These are phyloP conservation scores for Caenorhabditis remanei DNA, from an alignment of 1,140 invertebrate genomes.

Conservation along the genomic window DNA sequence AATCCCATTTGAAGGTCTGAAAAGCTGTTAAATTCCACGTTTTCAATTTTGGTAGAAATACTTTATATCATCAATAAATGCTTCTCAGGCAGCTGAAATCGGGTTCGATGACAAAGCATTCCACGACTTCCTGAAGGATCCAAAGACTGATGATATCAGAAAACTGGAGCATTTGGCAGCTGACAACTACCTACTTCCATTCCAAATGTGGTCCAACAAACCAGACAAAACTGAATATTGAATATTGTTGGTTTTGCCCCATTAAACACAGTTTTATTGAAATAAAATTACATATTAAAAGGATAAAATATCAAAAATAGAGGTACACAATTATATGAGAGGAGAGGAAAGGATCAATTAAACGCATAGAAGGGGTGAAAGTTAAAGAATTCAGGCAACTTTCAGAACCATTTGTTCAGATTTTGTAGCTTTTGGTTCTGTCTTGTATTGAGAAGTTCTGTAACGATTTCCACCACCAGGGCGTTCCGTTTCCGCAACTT, in stretches of 20 bases:
- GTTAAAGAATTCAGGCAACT: background rate
- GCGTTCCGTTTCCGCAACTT: constrained; percentile 70
- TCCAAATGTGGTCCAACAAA: constrained; percentile 67
- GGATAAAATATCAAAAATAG: background rate
- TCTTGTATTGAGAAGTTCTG: constrained; percentile 20
- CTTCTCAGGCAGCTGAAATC: constrained; percentile 67
- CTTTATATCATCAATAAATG: no score
- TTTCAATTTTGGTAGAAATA: no score
- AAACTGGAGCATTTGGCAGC: constrained; percentile 65
- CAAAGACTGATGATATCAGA: constrained; percentile 66
- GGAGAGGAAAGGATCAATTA: background rate
- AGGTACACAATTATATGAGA: background rate
- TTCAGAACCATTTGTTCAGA: constrained; percentile 41
- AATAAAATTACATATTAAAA: constrained; percentile 30
- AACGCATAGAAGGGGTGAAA: background rate
- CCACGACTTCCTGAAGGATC: constrained; percentile 74
- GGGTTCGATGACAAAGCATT: constrained; percentile 75
- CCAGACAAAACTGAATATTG: constrained; percentile 69
- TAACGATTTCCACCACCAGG: constrained; percentile 44
- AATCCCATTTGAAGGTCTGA: no score
- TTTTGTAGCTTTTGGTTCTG: constrained; percentile 15
- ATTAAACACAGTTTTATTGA: background rate
- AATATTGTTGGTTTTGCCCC: background rate
- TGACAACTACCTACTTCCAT: constrained; percentile 65
- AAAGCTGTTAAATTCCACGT: no score